Conservation (phyloP, 1,140 invertebrate species). For the fruit fly (Drosophila melanogaster) region DNA sequence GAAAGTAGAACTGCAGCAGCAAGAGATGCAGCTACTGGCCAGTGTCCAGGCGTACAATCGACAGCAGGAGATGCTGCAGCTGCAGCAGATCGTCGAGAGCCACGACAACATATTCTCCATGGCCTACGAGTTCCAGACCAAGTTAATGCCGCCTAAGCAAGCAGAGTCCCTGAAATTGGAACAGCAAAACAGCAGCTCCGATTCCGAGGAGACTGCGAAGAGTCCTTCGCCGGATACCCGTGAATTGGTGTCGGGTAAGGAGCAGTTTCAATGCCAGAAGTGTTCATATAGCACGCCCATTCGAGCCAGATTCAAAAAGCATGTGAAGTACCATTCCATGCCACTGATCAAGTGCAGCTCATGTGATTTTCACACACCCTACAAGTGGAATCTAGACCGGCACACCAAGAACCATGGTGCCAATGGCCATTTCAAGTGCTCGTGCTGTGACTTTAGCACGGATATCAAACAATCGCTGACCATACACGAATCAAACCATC, state of each 20-base stretch:
- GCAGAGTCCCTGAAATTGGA: constrained; percentile 15
- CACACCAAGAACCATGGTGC: constrained; percentile 96
- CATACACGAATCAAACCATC: constrained; percentile 95
- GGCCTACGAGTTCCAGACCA: constrained; percentile 67
- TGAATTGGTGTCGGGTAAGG: neutral
- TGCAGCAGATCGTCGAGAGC: constrained; percentile 53
- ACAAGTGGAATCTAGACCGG: constrained; percentile 91
- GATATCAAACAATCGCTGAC: constrained; percentile 96
- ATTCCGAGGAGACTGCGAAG: constrained; percentile 38
- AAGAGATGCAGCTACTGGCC: constrained; percentile 58
- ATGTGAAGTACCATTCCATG: constrained; percentile 97
- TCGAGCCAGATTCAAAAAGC: constrained; percentile 94
- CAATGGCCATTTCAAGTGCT: constrained; percentile 91
- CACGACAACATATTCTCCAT: constrained; percentile 71
- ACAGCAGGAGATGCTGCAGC: constrained; percentile 56
- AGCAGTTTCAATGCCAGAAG: constrained; percentile 91
- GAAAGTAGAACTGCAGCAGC: constrained; percentile 61
- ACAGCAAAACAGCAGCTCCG: constrained; percentile 41
- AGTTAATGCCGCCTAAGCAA: constrained; percentile 42
- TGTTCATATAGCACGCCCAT: constrained; percentile 96
- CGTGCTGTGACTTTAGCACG: constrained; percentile 95
- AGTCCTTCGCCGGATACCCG: constrained; percentile 20
- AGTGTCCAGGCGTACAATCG: constrained; percentile 62
- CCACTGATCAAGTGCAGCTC: constrained; percentile 96
- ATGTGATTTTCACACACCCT: constrained; percentile 95